These are phyloP conservation scores for Choloepus didactylus DNA, from an alignment of 2,797 vertebrate species.

Conservation along the genomic window DNA sequence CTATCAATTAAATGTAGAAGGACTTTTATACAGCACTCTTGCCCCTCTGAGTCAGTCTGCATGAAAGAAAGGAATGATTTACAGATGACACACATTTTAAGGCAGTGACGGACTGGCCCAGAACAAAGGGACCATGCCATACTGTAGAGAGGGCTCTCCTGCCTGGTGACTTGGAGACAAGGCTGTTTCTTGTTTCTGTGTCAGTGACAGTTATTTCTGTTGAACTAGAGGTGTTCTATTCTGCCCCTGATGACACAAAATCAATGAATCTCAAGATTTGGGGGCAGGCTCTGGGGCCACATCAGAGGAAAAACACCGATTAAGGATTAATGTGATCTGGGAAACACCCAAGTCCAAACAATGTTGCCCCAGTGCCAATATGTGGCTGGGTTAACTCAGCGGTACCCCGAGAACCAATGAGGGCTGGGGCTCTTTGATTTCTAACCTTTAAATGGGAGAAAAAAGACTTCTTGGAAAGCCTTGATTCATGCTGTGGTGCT, in stretches of 20 bases:
- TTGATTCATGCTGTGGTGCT: constrained; percentile 41
- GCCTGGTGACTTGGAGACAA: constrained; percentile 55
- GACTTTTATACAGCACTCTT: constrained; percentile 46
- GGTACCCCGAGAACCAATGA: constrained; percentile 45
- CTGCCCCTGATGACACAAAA: constrained; percentile 57
- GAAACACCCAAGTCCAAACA: constrained; percentile 62
- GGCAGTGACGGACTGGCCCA: not conserved
- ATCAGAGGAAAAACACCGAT: constrained; percentile 34
- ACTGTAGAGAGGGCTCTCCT: constrained; percentile 53
- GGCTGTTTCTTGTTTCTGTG: constrained; percentile 64
- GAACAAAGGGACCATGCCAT: constrained; percentile 60
- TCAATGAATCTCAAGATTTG: constrained; percentile 58
- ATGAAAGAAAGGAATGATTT: constrained; percentile 64
- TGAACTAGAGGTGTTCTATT: constrained; percentile 62
- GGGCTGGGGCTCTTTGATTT: constrained; percentile 68
- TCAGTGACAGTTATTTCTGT: constrained; percentile 62
- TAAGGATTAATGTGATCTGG: constrained; percentile 44
- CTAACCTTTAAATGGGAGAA: constrained; percentile 62
- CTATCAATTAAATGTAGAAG: constrained; percentile 62
- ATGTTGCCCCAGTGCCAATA: constrained; percentile 38
- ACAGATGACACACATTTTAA: constrained; percentile 48
- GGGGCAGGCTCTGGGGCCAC: constrained; percentile 38
- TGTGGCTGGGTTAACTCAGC: constrained; percentile 31
- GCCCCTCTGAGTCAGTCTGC: constrained; percentile 7
- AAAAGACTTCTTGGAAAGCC: constrained; percentile 4